A percentile compares a stretch with the other conserved stretches of the same genome.
These are phyloP conservation scores for Sebastes vulpes DNA, from an alignment of 2,797 vertebrate genomes.

Conservation along the genomic window DNA sequence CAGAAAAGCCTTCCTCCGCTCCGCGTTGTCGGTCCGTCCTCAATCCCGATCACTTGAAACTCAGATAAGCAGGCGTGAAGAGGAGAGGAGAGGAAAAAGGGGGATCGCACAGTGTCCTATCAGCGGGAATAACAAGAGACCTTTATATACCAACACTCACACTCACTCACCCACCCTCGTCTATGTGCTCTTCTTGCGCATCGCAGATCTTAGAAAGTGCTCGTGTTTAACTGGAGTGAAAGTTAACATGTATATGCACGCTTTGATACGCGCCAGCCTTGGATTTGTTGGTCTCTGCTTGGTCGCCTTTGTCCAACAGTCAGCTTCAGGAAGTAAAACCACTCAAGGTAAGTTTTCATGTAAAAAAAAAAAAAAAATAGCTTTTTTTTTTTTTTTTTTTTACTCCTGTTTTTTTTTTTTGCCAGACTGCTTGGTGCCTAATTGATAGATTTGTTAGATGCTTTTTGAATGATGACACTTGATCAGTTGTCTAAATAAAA, in stretches of 20 bases:
- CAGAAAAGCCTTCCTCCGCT: slow-evolving; percentile 81
- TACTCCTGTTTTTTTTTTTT: not conserved
- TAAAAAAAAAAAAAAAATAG: slow-evolving; percentile 27
- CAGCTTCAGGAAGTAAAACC: slow-evolving; percentile 90
- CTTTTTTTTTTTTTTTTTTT: not conserved
- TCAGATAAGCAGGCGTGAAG: slow-evolving; percentile 70
- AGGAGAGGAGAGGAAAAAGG: not conserved
- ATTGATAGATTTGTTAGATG: not conserved
- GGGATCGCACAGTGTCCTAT: slow-evolving; percentile 66
- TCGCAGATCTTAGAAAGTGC: slow-evolving; percentile 64
- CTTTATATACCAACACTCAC: slow-evolving; percentile 40
- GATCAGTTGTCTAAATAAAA: not conserved
- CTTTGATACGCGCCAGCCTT: slow-evolving; percentile 88
- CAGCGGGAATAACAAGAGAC: slow-evolving; percentile 70
- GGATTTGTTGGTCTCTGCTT: slow-evolving; percentile 91
- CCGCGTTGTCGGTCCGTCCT: slow-evolving; percentile 77
- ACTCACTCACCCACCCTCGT: slow-evolving; percentile 23
- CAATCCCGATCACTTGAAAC: slow-evolving; percentile 78
- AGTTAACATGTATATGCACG: slow-evolving; percentile 84
- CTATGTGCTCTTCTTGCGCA: slow-evolving; percentile 75
- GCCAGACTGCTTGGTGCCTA: not conserved
- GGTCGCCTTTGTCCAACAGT: slow-evolving; percentile 91
- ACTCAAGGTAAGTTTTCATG: slow-evolving; percentile 92
- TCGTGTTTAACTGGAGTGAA: slow-evolving; percentile 60
- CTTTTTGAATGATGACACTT: not conserved